A percentile compares a stretch with the other conserved stretches of the same genome.
These are phyloP conservation scores for Tachina fera DNA, from an alignment of 2,888 invertebrate species.

Conservation along the genomic window DNA sequence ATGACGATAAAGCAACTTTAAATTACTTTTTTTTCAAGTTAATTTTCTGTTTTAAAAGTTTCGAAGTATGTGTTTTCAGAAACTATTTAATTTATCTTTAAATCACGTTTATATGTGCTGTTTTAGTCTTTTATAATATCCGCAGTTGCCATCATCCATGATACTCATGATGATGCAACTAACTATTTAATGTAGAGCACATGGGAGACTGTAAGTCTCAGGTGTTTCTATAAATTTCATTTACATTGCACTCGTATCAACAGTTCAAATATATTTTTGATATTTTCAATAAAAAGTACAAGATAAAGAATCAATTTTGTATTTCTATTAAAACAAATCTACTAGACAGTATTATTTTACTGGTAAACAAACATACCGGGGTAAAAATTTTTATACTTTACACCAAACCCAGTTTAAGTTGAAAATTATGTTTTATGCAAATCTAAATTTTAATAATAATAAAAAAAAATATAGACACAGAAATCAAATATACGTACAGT, in stretches of 20 bases:
- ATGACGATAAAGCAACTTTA: no score
- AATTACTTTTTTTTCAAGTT: no score
- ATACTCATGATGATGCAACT: no score
- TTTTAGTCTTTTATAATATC: no score
- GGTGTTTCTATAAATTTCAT: slow-evolving; percentile 52
- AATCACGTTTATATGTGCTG: no score
- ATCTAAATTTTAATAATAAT: slow-evolving; percentile 65
- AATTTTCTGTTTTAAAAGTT: no score
- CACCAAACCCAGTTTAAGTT: slow-evolving; percentile 74
- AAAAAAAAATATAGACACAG: slow-evolving; percentile 6
- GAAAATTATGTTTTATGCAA: slow-evolving; percentile 78
- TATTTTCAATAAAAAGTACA: slow-evolving; percentile 48
- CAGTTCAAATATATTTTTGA: slow-evolving; percentile 39
- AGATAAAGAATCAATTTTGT: slow-evolving; percentile 47
- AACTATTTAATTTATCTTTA: no score
- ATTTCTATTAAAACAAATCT: slow-evolving; percentile 32
- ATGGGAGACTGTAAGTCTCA: slow-evolving; percentile 52
- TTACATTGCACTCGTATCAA: slow-evolving; percentile 10
- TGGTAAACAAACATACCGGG: slow-evolving; percentile 4
- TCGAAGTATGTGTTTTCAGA: no score
- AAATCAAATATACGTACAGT: neutral
- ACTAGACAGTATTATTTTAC: slow-evolving; percentile 12
- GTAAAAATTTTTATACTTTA: slow-evolving; percentile 13
- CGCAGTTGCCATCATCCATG: no score
- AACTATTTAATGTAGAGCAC: slow-evolving; percentile 4